Evolutionary conservation across 2,113 vertebrate genomes (phyloP).

Genomic region (Mionectes macconnelli): DNA sequence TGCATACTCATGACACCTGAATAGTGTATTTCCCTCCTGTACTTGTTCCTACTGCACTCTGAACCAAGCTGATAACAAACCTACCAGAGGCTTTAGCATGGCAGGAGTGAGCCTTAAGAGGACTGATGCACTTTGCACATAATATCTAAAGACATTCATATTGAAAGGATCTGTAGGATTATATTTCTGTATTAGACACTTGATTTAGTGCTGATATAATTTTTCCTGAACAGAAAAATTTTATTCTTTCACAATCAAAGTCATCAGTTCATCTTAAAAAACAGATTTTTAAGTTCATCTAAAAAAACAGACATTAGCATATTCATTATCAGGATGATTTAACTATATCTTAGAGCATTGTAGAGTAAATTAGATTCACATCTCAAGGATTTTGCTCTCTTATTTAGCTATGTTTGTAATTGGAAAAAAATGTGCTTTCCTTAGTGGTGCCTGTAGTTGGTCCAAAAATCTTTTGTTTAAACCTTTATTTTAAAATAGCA

Average conservation of each 20-base stretch:
- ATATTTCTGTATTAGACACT: constrained; percentile 4
- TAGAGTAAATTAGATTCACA: neutral
- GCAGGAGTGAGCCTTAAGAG: neutral
- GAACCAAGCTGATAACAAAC: neutral
- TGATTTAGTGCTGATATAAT: constrained; percentile 2
- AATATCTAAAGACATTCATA: neutral
- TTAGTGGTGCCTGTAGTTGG: neutral
- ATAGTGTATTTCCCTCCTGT: neutral
- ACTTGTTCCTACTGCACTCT: neutral
- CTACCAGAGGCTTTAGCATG: neutral
- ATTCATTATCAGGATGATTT: constrained; percentile 12
- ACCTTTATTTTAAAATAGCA: neutral
- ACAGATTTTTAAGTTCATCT: neutral
- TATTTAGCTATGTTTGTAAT: neutral
- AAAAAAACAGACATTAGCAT: neutral
- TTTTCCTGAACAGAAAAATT: constrained; percentile 25
- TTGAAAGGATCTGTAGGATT: neutral
- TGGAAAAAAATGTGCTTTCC: neutral
- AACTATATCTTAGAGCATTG: neutral
- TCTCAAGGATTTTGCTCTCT: neutral
- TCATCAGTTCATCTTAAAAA: constrained; percentile 22
- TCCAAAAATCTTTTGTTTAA: neutral
- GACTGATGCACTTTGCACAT: neutral
- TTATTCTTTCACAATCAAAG: constrained; percentile 7
- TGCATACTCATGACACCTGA: neutral